phyloP scores from a whole-genome alignment of 2,113 vertebrate genomes.

The Anser brachyrhynchus region DNA sequence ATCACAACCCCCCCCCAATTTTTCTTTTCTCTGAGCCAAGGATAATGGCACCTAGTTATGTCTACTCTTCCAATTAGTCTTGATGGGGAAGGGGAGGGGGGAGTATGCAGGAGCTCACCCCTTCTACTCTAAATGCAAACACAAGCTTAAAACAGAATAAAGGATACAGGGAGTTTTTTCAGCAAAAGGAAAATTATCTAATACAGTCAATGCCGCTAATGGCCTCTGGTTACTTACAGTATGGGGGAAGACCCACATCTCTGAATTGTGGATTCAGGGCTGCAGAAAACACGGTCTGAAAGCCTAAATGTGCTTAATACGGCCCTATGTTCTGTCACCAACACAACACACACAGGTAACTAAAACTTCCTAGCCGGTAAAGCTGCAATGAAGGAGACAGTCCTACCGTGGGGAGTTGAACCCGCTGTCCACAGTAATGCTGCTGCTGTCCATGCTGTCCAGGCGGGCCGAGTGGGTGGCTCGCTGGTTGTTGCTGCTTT shows the following conservation, averaged over 20 bases:
- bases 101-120: not conserved
- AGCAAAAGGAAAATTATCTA: not conserved
- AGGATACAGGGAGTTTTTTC: not conserved
- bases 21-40: not conserved
- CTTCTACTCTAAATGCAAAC: constrained; percentile 35
- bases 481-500: constrained; percentile 92
- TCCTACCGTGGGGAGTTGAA: constrained; percentile 99
- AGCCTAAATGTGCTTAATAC: constrained; percentile 17
- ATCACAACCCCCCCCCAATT: not conserved
- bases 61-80: not conserved
- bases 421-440: constrained; percentile 98
- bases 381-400: constrained; percentile 53
- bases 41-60: not conserved
- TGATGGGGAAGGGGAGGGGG: not conserved
- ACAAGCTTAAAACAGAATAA: constrained; percentile 6
- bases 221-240: not conserved
- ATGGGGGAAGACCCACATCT: constrained; percentile 31
- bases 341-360: not conserved
- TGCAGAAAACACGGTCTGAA: constrained; percentile 61
- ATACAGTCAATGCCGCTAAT: not conserved
- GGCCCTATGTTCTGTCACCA: not conserved
- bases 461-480: constrained; percentile 94
- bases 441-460: constrained; percentile 99
- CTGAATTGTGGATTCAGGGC: constrained; percentile 61
- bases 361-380: not conserved